phyloP scores from a whole-genome alignment of 2,113 vertebrate species.

The Ceratotherium simum region DNA sequence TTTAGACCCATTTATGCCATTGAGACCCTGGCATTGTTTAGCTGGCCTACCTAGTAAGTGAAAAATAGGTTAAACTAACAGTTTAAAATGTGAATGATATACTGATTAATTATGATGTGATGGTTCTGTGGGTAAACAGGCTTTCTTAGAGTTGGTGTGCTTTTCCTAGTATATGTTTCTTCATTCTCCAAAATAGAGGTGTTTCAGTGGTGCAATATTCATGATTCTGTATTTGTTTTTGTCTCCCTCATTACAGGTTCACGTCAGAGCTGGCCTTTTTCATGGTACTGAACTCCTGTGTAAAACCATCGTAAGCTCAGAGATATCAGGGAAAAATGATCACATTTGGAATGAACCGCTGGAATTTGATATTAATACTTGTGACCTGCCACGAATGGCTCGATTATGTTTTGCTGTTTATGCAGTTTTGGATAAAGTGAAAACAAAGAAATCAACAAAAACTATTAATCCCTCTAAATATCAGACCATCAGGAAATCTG shows the following conservation, averaged over 20 bases:
- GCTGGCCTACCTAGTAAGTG: neutral
- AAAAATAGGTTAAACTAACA: neutral
- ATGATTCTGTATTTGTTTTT: constrained; percentile 39
- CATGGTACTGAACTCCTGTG: constrained; percentile 97
- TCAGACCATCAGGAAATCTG: constrained; percentile 98
- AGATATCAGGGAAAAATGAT: constrained; percentile 94
- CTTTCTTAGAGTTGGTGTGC: neutral
- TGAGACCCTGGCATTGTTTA: neutral
- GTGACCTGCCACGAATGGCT: constrained; percentile 97
- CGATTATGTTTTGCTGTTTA: constrained; percentile 98
- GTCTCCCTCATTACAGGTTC: constrained; percentile 89
- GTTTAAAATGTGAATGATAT: neutral
- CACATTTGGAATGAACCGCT: constrained; percentile 94
- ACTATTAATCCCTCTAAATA: constrained; percentile 94
- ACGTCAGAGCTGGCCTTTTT: constrained; percentile 98
- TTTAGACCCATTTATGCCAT: neutral
- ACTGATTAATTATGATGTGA: neutral
- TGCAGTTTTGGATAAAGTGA: constrained; percentile 97
- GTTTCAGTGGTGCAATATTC: neutral
- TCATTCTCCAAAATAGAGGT: neutral
- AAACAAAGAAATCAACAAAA: constrained; percentile 96
- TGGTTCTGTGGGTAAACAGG: neutral
- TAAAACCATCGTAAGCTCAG: constrained; percentile 94
- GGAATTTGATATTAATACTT: constrained; percentile 96
- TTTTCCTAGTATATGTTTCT: neutral